Conservation (phyloP, 1,140 invertebrate species). For the Euwallacea fornicatus region DNA sequence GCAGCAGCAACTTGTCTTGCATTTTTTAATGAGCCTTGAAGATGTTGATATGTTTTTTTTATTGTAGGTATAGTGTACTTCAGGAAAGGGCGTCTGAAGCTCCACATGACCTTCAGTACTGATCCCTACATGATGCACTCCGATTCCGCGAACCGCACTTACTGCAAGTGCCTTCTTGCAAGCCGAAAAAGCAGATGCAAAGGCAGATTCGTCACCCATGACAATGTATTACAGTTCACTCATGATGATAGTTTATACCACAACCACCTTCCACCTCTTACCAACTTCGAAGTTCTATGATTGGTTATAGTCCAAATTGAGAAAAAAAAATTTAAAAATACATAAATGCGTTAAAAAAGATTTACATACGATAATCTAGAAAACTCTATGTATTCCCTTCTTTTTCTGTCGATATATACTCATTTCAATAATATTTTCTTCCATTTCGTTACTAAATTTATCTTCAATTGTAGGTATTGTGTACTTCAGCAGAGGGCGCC, state of each 20-base stretch:
- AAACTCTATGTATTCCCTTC: too few species aligned
- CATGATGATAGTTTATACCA: constrained; percentile 4
- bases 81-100: constrained; percentile 22
- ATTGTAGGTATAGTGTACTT: constrained; percentile 39
- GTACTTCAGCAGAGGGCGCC: constrained; percentile 30
- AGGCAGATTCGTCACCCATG: constrained; percentile 21
- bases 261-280: not conserved
- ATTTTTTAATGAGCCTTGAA: too few species aligned
- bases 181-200: constrained; percentile 28
- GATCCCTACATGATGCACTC: constrained; percentile 26
- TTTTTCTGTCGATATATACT: too few species aligned
- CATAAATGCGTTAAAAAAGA: too few species aligned
- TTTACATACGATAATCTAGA: too few species aligned
- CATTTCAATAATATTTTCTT: too few species aligned
- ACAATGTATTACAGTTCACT: not conserved
- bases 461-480: constrained; percentile 34
- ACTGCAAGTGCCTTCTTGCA: constrained; percentile 27
- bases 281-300: constrained; percentile 6
- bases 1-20: too few species aligned
- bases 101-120: constrained; percentile 26
- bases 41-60: too few species aligned
- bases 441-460: too few species aligned
- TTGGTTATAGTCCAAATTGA: too few species aligned
- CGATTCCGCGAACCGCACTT: constrained; percentile 24
- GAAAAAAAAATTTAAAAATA: too few species aligned